phyloP scores from a whole-genome alignment of 2,888 invertebrate genomes.

The Rambutsinella grinnellia region DNA sequence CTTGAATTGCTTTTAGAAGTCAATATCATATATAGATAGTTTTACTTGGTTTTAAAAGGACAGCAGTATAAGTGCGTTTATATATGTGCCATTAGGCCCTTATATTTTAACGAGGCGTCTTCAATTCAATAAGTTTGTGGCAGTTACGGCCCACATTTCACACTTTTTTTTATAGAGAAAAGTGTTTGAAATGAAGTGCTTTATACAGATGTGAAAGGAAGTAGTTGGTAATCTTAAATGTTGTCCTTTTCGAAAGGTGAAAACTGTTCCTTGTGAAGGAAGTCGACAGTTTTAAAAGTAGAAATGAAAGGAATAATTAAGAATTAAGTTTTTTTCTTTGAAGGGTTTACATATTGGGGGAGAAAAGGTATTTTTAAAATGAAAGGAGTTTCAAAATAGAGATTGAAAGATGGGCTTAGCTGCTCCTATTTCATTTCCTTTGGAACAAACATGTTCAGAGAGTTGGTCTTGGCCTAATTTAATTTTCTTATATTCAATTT shows the following conservation, averaged over 20 bases:
- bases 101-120: conserved; percentile 7
- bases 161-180: neutral
- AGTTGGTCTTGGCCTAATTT: conserved; percentile 20
- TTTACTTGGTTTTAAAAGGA: neutral
- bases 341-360: neutral
- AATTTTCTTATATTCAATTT: conserved; percentile 26
- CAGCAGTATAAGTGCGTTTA: neutral
- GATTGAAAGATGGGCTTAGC: neutral
- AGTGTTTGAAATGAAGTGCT: neutral
- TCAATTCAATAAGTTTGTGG: conserved; percentile 8
- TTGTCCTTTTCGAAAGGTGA: too few species aligned
- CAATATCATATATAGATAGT: neutral
- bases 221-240: too few species aligned
- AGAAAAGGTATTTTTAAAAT: too few species aligned
- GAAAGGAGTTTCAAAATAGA: too few species aligned
- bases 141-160: too few species aligned
- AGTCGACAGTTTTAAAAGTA: neutral
- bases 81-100: too few species aligned
- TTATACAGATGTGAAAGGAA: neutral
- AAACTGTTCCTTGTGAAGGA: neutral
- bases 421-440: conserved; percentile 3
- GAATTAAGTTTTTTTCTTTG: neutral
- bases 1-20: conserved; percentile 1
- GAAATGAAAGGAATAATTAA: conserved; percentile 24
- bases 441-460: too few species aligned